Evolutionary conservation across 2,113 vertebrate species (phyloP), one percentile per base, ranked within the genome.

Genomic region (Menura novaehollandiae): DNA sequence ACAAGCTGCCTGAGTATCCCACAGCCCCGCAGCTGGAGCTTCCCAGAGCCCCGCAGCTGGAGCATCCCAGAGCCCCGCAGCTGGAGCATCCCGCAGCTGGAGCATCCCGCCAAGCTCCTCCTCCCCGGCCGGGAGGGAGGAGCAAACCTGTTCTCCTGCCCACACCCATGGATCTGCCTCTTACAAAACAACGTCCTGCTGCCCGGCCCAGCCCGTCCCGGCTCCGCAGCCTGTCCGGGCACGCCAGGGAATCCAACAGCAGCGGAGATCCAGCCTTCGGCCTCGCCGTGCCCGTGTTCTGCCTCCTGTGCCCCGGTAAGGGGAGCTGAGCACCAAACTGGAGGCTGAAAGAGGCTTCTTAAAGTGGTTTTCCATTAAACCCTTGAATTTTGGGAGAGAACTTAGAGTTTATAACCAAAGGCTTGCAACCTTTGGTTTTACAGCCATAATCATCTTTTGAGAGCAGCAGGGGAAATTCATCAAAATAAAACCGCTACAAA

Each of bases 61-160:
- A 28, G 16, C 74, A 32, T 14, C 10, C 26, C 19, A 13, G 4
- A 7, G 51, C 15, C 33, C 7, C 1, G 1, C 11, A 10, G 27
- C 28, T 37, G 2, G 46, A 30, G 19, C 37, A 62, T 35, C 37
- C 67, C 55, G 30, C 67, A 3, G 9, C 44, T 2, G 11, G 13
- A 18, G 55, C 27, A 3, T 8, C 55, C 55, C 0, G 1, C 44
- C 4, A 0, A 1, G 2, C 66, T 49, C 19, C 41, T 56, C 32
- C 39, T 68, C 27, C 46, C 12, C 58, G 13, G 44, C 19, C 16
- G 44, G n/a, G n/a, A 43, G 30, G 44, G 51, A 74, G 60, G 44
- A 59, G 17, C 20, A 13, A 52, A 27, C 35, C 56, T 33, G 12
- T 27, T 76, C 56, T 3, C 60, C 66, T 32, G n/a, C 51, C 10